Percentiles rank a stretch among this genome's conserved stretches.
phyloP scores from a whole-genome alignment of 2,113 vertebrate genomes.

The Dasypus novemcinctus region DNA sequence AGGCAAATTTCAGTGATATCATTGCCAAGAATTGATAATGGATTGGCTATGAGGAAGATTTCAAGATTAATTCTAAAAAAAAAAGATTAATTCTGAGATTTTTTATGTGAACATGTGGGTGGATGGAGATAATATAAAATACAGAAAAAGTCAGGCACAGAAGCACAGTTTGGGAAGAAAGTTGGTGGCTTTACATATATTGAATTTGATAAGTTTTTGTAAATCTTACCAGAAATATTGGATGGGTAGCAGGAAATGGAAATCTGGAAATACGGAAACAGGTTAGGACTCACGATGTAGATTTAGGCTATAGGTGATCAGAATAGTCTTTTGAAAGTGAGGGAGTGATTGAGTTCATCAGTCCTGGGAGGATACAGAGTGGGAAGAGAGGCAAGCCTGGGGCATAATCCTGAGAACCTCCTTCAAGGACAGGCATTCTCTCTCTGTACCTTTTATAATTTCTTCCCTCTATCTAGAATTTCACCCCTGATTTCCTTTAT shows the following conservation, averaged over 20 bases:
- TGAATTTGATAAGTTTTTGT: not conserved
- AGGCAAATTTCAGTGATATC: not conserved
- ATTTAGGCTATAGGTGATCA: not conserved
- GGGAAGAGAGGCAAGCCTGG: not conserved
- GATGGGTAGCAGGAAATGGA: not conserved
- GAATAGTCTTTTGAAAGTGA: not conserved
- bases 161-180: not conserved
- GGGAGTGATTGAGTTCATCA: not conserved
- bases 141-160: not conserved
- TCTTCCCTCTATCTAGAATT: not conserved
- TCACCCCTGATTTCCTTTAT: not conserved
- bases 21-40: not conserved
- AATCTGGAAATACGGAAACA: not conserved
- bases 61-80: not conserved
- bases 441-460: not conserved
- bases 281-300: not conserved
- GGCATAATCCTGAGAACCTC: not conserved
- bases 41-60: not conserved
- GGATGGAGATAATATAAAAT: not conserved
- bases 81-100: not conserved
- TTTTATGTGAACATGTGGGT: not conserved
- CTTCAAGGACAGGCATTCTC: not conserved
- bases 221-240: not conserved
- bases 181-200: not conserved
- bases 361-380: too few species aligned